Evolutionary conservation across 2,888 invertebrate genomes (phyloP).

Genomic region (Amiota communis): DNA sequence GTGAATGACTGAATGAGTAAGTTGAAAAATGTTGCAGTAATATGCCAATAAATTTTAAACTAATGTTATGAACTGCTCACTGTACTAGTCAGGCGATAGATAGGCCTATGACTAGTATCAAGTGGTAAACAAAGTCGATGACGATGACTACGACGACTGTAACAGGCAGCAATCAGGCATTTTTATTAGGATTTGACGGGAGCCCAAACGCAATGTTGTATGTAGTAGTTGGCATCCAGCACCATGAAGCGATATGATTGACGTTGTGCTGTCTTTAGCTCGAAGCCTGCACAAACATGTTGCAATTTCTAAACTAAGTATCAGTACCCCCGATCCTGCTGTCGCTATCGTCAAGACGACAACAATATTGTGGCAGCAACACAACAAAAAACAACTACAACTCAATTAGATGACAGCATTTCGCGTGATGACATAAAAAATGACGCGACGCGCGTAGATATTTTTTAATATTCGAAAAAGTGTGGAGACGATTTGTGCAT

Average conservation of each 20-base stretch:
- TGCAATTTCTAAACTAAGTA: slow-evolving; percentile 11
- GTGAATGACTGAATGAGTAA: slow-evolving; percentile 44
- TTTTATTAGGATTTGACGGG: slow-evolving; percentile 53
- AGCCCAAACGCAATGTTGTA: neutral
- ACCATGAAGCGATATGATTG: slow-evolving; percentile 17
- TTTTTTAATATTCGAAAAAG: slow-evolving; percentile 9
- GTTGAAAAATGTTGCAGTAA: slow-evolving; percentile 67
- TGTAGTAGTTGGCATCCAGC: slow-evolving; percentile 10
- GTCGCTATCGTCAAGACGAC: too few relatives aligned
- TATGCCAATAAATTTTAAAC: slow-evolving; percentile 61
- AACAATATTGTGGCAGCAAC: slow-evolving; percentile 8
- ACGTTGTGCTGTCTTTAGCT: slow-evolving; percentile 1
- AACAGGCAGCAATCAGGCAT: slow-evolving; percentile 30
- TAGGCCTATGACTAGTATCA: too few relatives aligned
- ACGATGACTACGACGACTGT: neutral
- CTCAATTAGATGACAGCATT: slow-evolving; percentile 65
- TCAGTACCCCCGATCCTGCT: neutral
- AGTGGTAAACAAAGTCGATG: too few relatives aligned
- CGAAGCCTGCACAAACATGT: slow-evolving; percentile 5
- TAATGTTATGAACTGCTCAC: slow-evolving; percentile 3
- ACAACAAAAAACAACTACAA: slow-evolving; percentile 50
- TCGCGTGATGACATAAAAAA: slow-evolving; percentile 45
- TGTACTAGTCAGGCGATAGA: too few relatives aligned
- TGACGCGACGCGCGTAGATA: slow-evolving; percentile 30
- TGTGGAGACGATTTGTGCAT: too few relatives aligned